A percentile compares a stretch with the other conserved stretches of the same genome.
Evolutionary conservation across 2,113 vertebrate genomes (phyloP).

Genomic region (Pseudorasbora parva): DNA sequence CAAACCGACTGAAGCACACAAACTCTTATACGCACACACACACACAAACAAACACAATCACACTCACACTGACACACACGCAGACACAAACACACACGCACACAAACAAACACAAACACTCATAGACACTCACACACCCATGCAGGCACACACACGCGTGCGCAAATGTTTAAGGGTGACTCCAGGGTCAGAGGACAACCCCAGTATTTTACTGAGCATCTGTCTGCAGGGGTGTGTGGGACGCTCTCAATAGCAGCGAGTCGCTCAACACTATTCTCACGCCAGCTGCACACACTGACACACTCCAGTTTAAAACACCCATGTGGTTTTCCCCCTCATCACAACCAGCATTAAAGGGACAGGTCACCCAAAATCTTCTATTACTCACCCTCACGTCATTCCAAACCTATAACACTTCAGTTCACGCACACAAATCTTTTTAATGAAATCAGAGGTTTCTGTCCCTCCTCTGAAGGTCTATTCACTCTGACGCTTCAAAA

Average conservation of each 20-base stretch:
- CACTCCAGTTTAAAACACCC: neutral
- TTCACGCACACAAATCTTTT: no score
- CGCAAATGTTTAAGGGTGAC: constrained; percentile 62
- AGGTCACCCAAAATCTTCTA: no score
- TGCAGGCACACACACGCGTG: neutral
- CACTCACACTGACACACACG: neutral
- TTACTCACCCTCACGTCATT: no score
- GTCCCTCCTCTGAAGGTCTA: no score
- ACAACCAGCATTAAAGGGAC: neutral
- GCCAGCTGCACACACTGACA: neutral
- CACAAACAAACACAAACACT: constrained; percentile 3
- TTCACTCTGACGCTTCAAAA: no score
- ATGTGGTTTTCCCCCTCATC: neutral
- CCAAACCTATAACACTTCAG: no score
- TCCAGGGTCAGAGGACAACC: constrained; percentile 59
- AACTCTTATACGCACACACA: neutral
- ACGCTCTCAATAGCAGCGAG: no score
- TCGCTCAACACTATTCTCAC: neutral
- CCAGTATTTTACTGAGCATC: constrained; percentile 70
- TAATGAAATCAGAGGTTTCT: no score
- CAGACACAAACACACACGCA: constrained; percentile 34
- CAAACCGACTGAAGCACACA: neutral
- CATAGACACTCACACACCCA: neutral
- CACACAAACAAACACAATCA: neutral
- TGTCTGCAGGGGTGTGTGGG: constrained; percentile 59